A percentile compares a stretch with the other conserved stretches of the same genome.
Conservation (phyloP, 2,113 vertebrate genomes). For the Lepisosteus oculatus region DNA sequence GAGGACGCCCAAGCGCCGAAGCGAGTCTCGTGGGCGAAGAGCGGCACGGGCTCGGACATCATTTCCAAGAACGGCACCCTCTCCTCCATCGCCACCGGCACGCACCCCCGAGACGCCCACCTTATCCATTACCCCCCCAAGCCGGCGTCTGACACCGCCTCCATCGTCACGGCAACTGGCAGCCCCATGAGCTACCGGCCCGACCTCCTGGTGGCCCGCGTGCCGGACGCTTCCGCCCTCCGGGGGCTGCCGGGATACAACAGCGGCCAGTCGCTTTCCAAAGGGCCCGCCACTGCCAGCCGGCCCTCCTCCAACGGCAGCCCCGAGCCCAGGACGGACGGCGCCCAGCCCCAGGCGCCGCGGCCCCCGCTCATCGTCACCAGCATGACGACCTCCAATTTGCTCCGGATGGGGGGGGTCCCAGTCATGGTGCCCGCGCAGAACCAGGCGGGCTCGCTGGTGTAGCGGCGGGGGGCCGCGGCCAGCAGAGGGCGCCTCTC, state of each 20-base stretch:
- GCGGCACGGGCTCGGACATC: slow-evolving; percentile 72
- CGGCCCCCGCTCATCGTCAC: slow-evolving; percentile 42
- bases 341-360: slow-evolving; percentile 55
- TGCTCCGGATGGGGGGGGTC: slow-evolving; percentile 79
- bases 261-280: slow-evolving; percentile 48
- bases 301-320: slow-evolving; percentile 45
- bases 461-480: slow-evolving; percentile 52
- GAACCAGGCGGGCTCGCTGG: slow-evolving; percentile 83
- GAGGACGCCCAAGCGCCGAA: slow-evolving; percentile 84
- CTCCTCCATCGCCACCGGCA: slow-evolving; percentile 77
- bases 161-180: slow-evolving; percentile 66
- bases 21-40: slow-evolving; percentile 80
- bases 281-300: slow-evolving; percentile 15
- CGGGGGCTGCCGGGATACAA: slow-evolving; percentile 64
- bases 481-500: neutral
- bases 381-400: slow-evolving; percentile 63
- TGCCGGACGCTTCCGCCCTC: slow-evolving; percentile 53
- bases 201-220: slow-evolving; percentile 37
- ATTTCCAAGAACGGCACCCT: slow-evolving; percentile 86
- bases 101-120: slow-evolving; percentile 54
- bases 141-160: slow-evolving; percentile 66
- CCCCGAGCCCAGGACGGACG: slow-evolving; percentile 56
- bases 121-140: slow-evolving; percentile 56
- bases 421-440: slow-evolving; percentile 86
- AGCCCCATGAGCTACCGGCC: slow-evolving; percentile 62